Evolutionary conservation across 1,140 invertebrate genomes (phyloP).

Genomic region (Bombus confusus): DNA sequence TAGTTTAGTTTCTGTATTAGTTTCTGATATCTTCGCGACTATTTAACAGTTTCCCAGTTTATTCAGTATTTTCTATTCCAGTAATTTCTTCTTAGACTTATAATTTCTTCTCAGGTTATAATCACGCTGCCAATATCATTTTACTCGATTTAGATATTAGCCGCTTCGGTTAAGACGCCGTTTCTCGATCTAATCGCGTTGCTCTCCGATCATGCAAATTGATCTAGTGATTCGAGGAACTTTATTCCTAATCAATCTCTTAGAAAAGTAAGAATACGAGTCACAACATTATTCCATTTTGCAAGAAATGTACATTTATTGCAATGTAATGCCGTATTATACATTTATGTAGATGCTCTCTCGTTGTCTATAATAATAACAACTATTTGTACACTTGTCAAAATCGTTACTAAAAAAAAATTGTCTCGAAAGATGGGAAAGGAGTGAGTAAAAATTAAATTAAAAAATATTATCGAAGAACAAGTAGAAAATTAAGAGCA

Average conservation of each 20-base stretch:
- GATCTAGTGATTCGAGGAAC: not conserved
- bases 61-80: too few relatives aligned
- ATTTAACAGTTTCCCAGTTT: not conserved
- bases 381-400: not conserved
- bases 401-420: not conserved
- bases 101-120: not conserved
- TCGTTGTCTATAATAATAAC: not conserved
- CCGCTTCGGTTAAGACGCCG: not conserved
- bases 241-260: not conserved
- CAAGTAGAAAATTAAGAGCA: not conserved
- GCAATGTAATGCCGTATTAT: slow-evolving; percentile 43
- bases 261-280: slow-evolving; percentile 15
- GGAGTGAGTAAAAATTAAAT: not conserved
- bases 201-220: not conserved
- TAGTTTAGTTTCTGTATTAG: not conserved
- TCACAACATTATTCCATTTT: slow-evolving; percentile 58
- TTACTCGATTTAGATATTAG: not conserved
- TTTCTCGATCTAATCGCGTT: not conserved
- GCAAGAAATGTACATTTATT: slow-evolving; percentile 57
- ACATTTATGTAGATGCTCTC: slow-evolving; percentile 32
- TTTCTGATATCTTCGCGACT: not conserved
- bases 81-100: not conserved
- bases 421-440: not conserved
- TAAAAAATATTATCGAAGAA: too few relatives aligned
- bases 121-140: not conserved